Percentiles rank a stretch among this genome's conserved stretches.
These are phyloP conservation scores for Ammodytes dubius DNA, from an alignment of 2,113 vertebrate species.

Conservation along the genomic window DNA sequence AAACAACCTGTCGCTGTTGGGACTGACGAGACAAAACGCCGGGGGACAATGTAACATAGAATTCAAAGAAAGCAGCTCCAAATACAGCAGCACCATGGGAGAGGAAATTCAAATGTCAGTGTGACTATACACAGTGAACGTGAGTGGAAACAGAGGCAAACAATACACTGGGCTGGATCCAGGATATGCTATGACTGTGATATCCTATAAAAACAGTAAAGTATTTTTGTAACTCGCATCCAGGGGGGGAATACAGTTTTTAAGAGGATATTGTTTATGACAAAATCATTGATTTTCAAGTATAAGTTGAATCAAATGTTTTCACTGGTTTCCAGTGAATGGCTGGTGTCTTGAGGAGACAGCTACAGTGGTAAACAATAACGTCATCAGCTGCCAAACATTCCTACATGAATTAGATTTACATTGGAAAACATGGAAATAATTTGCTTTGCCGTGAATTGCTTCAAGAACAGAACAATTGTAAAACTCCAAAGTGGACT, in stretches of 20 bases:
- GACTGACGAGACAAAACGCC: neutral
- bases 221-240: conserved; percentile 26
- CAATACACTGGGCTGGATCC: conserved; percentile 62
- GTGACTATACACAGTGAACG: conserved; percentile 42
- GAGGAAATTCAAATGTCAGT: conserved; percentile 58
- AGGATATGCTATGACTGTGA: conserved; percentile 62
- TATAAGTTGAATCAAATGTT: neutral
- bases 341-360: neutral
- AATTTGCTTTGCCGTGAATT: conserved; percentile 16
- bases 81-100: conserved; percentile 29
- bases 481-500: neutral
- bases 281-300: neutral
- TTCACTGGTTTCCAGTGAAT: conserved; percentile 3
- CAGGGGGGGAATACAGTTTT: conserved; percentile 46
- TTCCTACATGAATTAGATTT: conserved; percentile 9
- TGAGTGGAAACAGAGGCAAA: conserved; percentile 67
- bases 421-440: conserved; percentile 15
- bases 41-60: neutral
- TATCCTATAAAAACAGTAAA: conserved; percentile 65
- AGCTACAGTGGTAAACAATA: neutral
- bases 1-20: neutral
- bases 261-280: conserved; percentile 14
- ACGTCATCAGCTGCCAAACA: conserved; percentile 7
- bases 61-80: conserved; percentile 9
- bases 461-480: neutral